Conservation (phyloP, 1,140 invertebrate genomes). For the Panagrolaimus sp. region DNA sequence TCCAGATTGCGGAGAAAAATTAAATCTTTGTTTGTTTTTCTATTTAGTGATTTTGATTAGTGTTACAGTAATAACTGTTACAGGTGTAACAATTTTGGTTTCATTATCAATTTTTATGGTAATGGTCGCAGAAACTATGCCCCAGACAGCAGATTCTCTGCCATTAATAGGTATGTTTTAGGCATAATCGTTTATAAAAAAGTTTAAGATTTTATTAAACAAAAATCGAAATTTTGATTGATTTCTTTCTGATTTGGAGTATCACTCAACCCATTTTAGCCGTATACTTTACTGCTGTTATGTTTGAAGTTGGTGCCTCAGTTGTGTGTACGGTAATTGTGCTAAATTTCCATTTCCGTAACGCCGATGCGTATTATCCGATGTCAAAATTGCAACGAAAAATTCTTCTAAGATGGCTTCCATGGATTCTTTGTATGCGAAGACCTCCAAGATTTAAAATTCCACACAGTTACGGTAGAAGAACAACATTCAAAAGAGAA, state of each 20-base stretch:
- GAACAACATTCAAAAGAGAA: background rate
- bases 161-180: conserved; percentile 88
- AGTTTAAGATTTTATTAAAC: too few relatives aligned
- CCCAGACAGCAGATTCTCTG: conserved; percentile 91
- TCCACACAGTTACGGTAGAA: conserved; percentile 2
- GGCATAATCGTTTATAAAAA: too few relatives aligned
- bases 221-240: too few relatives aligned
- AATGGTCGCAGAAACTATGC: conserved; percentile 72
- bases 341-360: conserved; percentile 97
- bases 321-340: conserved; percentile 97
- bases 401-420: conserved; percentile 89
- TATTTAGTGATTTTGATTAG: conserved; percentile 11
- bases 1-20: conserved; percentile 96
- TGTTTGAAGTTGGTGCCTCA: conserved; percentile 99
- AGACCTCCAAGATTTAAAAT: conserved; percentile 68
- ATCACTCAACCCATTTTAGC: conserved; percentile 64
- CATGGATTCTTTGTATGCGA: conserved; percentile 87
- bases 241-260: too few relatives aligned
- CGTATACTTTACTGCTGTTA: conserved; percentile 99
- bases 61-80: conserved; percentile 66
- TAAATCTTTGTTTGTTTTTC: conserved; percentile 75
- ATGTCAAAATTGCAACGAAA: conserved; percentile 94
- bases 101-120: conserved; percentile 58
- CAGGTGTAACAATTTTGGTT: conserved; percentile 75
- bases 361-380: conserved; percentile 84